Evolutionary conservation across 2,888 invertebrate species (phyloP).

Genomic region (Athripsodes cinereus): DNA sequence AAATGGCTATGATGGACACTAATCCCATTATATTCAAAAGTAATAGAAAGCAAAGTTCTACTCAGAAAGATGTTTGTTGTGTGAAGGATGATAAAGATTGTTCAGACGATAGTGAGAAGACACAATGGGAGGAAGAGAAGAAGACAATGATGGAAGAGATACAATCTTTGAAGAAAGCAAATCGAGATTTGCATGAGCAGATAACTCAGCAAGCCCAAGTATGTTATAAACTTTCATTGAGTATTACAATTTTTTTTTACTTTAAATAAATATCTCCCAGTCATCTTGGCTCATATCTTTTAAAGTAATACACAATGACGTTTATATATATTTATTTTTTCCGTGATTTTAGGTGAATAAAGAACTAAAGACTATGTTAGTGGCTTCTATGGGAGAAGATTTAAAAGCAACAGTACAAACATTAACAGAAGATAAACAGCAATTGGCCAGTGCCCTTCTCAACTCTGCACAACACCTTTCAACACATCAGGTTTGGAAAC

Average conservation of each 20-base stretch:
- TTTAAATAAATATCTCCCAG: too few species aligned
- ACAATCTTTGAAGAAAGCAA: conserved; percentile 42
- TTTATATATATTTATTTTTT: neutral
- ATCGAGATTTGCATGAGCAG: conserved; percentile 68
- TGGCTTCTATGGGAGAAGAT: conserved; percentile 94
- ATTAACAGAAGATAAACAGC: conserved; percentile 86
- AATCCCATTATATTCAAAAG: conserved; percentile 56
- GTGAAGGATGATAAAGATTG: conserved; percentile 28
- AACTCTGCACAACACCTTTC: conserved; percentile 81
- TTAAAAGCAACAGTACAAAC: conserved; percentile 83
- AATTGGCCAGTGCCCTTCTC: conserved; percentile 76
- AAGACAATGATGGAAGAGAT: conserved; percentile 45
- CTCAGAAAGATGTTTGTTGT: conserved; percentile 39
- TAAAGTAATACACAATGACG: too few species aligned
- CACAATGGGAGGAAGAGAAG: conserved; percentile 38
- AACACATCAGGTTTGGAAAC: conserved; percentile 69
- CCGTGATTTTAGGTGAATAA: conserved; percentile 62
- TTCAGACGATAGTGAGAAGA: conserved; percentile 15
- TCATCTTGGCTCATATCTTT: too few species aligned
- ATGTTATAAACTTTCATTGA: conserved; percentile 16
- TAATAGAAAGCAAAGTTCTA: conserved; percentile 35
- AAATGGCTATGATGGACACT: conserved; percentile 64
- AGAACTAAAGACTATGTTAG: conserved; percentile 85
- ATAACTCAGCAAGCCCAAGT: conserved; percentile 82
- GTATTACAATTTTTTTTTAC: too few species aligned